Evolutionary conservation across 1,140 invertebrate species (phyloP), one percentile per base, ranked within the genome.

Genomic region (Dendrolimus punctatus): DNA sequence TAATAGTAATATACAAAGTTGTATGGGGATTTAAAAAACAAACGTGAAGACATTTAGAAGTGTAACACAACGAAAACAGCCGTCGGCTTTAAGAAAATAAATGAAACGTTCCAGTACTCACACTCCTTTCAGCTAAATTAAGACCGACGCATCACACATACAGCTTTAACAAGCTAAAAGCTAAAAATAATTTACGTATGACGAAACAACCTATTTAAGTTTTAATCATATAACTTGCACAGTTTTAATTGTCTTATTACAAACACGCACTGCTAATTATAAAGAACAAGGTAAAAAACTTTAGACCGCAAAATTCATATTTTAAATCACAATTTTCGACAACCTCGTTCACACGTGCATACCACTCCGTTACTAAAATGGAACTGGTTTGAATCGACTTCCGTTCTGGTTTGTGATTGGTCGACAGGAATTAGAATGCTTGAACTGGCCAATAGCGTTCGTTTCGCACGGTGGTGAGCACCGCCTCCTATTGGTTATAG

Each of bases 341-440:
- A 62, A 71, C 70, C 61, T 66, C 81, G 81, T 82, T 67, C 68
- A 47, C 64, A 64, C 64, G 41, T 40, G 9, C 45, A 60, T 60
- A 67, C 23, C 23, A 23, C 23, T 23, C 23, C 23, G 23, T 49
- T 63, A 69, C 72, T 60, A 78, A 82, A 82, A 81, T 81, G 74
- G 76, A 76, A 85, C 81, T 85, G 71, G 79, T 82, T 85, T 81
- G 69, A 74, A 66, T 62, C 61, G 59, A 76, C 72, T 72, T 73
- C 72, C 71, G 64, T 70, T 70, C 64, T 67, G 46, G 44, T 40
- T 57, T 64, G 53, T 69, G 66, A 82, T 85, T 85, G 81, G 81
- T 66, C 52, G 65, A 51, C 43, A 7, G 39, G 36, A 55, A 60
- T 57, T 60, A 57, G 62, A 67, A 62, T 60, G 58, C 44, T 59